Percentiles rank a stretch among this genome's conserved stretches.
These are phyloP conservation scores for Oenanthe oenanthe DNA, from an alignment of 2,113 vertebrate species.

Conservation along the genomic window DNA sequence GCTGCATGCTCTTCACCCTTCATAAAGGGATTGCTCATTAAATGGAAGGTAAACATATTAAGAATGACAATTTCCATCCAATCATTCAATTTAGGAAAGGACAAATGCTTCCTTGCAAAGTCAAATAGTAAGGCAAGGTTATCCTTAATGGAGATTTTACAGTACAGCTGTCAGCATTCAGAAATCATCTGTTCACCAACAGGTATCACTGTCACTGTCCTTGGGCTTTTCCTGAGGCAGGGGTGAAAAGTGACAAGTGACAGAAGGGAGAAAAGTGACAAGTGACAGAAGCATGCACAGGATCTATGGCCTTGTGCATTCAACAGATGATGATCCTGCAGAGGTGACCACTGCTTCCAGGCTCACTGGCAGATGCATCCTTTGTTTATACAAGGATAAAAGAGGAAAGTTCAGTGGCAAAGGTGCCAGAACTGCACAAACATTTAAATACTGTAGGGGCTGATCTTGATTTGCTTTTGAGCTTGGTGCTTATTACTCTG, in stretches of 20 bases:
- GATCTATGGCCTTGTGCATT: background rate
- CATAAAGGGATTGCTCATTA: constrained; percentile 21
- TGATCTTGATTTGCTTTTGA: background rate
- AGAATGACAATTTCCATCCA: constrained; percentile 22
- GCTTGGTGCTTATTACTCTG: background rate
- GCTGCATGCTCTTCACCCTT: background rate
- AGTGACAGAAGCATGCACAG: background rate
- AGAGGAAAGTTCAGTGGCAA: background rate
- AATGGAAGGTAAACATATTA: constrained; percentile 43
- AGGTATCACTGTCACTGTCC: background rate
- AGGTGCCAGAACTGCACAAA: background rate
- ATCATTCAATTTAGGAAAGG: constrained; percentile 12
- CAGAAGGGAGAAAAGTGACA: background rate
- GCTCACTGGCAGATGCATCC: background rate
- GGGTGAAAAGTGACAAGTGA: background rate
- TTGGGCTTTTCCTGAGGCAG: background rate
- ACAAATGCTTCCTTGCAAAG: background rate
- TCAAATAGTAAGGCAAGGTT: background rate
- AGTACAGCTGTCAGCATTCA: background rate
- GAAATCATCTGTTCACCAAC: background rate
- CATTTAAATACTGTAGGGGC: background rate
- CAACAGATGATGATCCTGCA: background rate
- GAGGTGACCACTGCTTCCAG: background rate
- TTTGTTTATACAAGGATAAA: background rate
- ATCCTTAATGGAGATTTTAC: background rate